phyloP scores from a whole-genome alignment of 2,888 invertebrate genomes.

The Tuta absoluta region DNA sequence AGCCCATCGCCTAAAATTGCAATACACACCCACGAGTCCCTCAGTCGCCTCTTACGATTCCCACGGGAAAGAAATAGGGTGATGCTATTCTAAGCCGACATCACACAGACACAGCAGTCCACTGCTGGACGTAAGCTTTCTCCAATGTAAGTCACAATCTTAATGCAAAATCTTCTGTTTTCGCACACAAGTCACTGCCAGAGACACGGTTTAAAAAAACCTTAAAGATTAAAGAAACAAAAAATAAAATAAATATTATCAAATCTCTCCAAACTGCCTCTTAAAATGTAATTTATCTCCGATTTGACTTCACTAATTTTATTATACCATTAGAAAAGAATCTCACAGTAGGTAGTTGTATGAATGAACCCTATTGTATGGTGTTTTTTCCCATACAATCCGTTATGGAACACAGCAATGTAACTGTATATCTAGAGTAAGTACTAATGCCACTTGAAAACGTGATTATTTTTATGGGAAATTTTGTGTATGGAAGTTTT shows the following conservation, averaged over 20 bases:
- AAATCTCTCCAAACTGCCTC: not conserved
- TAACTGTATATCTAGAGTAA: slow-evolving; percentile 23
- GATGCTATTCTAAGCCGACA: too few relatives aligned
- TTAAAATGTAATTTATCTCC: slow-evolving; percentile 10
- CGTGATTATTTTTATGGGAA: not conserved
- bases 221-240: too few relatives aligned
- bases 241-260: not conserved
- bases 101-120: too few relatives aligned
- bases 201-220: too few relatives aligned
- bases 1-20: too few relatives aligned
- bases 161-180: too few relatives aligned
- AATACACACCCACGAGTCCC: too few relatives aligned
- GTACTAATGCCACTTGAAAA: slow-evolving; percentile 15
- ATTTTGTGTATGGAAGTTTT: slow-evolving; percentile 1
- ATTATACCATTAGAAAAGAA: slow-evolving; percentile 11
- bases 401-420: slow-evolving; percentile 22
- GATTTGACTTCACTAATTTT: slow-evolving; percentile 21
- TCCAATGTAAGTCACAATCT: too few relatives aligned
- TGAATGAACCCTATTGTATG: slow-evolving; percentile 29
- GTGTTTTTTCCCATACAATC: slow-evolving; percentile 24
- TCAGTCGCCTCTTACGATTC: too few relatives aligned
- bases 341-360: slow-evolving; percentile 21
- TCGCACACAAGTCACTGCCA: too few relatives aligned
- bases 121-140: too few relatives aligned
- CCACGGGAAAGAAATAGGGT: too few relatives aligned